These are phyloP conservation scores for Drosophila jambulina DNA, from an alignment of 1,140 invertebrate species.

Conservation along the genomic window DNA sequence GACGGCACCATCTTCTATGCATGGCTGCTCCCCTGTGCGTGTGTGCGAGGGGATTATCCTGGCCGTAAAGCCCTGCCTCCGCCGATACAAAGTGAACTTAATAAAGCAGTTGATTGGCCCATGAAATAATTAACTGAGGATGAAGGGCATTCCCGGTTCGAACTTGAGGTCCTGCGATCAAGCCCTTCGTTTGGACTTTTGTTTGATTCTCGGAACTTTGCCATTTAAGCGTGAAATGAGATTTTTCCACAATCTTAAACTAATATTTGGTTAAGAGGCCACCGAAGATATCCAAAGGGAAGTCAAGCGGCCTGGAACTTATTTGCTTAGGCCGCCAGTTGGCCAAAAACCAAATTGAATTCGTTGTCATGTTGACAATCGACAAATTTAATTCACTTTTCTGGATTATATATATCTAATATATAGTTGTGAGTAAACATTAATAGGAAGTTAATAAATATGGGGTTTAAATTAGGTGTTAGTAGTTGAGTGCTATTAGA, in stretches of 20 bases:
- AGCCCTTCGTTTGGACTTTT: constrained; percentile 18
- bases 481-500: not conserved
- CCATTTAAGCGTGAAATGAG: constrained; percentile 77
- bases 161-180: not conserved
- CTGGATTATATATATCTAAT: not conserved
- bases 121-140: constrained; percentile 27
- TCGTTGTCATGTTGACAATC: constrained; percentile 12
- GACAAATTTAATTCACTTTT: constrained; percentile 5
- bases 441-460: not conserved
- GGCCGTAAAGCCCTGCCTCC: constrained; percentile 17
- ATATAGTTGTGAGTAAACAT: not conserved
- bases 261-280: constrained; percentile 54
- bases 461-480: not conserved
- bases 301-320: constrained; percentile 29
- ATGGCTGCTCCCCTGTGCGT: constrained; percentile 5
- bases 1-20: constrained; percentile 50
- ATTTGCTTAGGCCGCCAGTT: constrained; percentile 58
- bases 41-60: constrained; percentile 31
- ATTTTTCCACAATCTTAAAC: constrained; percentile 55
- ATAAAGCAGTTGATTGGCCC: constrained; percentile 22
- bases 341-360: constrained; percentile 32
- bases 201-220: constrained; percentile 55
- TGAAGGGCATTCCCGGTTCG: constrained; percentile 30
- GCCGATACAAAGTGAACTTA: constrained; percentile 31
- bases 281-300: constrained; percentile 3